A percentile compares a stretch with the other conserved stretches of the same genome.
Conservation (phyloP, 2,888 invertebrate species). For the Endotricha flammealis region DNA sequence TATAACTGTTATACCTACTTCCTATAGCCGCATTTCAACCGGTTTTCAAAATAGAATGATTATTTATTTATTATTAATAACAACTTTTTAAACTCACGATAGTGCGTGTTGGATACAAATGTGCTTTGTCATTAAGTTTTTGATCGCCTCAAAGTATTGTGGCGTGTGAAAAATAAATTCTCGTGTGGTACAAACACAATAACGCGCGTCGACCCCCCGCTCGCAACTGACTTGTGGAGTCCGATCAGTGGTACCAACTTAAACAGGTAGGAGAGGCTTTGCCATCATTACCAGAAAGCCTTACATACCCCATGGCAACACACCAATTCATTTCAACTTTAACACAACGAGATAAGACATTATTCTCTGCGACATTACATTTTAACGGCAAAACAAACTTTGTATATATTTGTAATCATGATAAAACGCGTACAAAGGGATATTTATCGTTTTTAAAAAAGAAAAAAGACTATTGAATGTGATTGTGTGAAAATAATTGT, state of each 20-base stretch:
- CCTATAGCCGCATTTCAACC: conserved; percentile 38
- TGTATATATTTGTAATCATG: conserved; percentile 35
- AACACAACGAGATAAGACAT: too few relatives aligned
- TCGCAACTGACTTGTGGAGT: conserved; percentile 33
- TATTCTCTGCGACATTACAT: too few relatives aligned
- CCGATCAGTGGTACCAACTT: conserved; percentile 6
- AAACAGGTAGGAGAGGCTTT: conserved; percentile 8
- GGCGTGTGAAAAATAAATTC: conserved; percentile 23
- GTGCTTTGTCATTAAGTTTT: conserved; percentile 25
- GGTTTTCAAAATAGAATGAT: conserved; percentile 28
- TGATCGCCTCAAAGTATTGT: conserved; percentile 27
- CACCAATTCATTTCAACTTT: too few relatives aligned
- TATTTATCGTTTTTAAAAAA: conserved; percentile 39
- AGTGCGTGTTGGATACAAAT: conserved; percentile 10
- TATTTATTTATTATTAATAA: conserved; percentile 12
- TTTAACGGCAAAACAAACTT: conserved; percentile 15
- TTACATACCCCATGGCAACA: conserved; percentile 4
- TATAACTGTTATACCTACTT: conserved; percentile 57
- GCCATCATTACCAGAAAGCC: background rate
- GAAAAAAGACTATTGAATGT: conserved; percentile 47
- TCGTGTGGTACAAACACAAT: conserved; percentile 24
- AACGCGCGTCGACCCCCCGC: conserved; percentile 33
- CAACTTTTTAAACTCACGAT: conserved; percentile 21
- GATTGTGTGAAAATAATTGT: conserved; percentile 34
- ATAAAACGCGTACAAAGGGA: conserved; percentile 49